phyloP scores from a whole-genome alignment of 2,113 vertebrate species.

The Tichodroma muraria region DNA sequence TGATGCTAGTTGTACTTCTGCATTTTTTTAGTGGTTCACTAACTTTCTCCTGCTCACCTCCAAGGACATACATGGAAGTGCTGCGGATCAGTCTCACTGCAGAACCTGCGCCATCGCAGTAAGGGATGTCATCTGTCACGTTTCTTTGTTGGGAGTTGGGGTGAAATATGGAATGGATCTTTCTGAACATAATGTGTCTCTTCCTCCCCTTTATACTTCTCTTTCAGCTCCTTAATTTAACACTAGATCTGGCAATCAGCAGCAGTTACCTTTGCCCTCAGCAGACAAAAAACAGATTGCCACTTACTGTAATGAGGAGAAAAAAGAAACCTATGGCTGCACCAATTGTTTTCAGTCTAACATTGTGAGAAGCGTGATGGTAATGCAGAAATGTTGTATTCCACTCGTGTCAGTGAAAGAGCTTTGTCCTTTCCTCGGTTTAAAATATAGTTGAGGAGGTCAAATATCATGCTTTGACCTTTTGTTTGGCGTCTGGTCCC shows the following conservation, averaged over 20 bases:
- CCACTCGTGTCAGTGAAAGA: neutral
- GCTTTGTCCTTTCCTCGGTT: neutral
- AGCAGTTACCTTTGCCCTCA: neutral
- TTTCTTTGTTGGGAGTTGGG: conserved; percentile 67
- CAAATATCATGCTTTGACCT: neutral
- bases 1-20: conserved; percentile 81
- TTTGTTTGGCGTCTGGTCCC: neutral
- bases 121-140: conserved; percentile 49
- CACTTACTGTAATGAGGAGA: neutral
- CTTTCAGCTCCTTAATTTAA: conserved; percentile 10
- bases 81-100: conserved; percentile 85
- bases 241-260: neutral
- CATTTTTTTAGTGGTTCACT: conserved; percentile 81
- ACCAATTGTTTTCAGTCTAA: neutral
- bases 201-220: conserved; percentile 48
- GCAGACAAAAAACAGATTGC: neutral
- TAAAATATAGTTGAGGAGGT: neutral
- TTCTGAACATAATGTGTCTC: conserved; percentile 71
- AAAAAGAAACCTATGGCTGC: neutral
- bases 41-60: conserved; percentile 67
- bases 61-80: conserved; percentile 88
- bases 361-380: neutral
- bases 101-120: conserved; percentile 70
- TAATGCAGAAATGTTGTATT: accelerated
- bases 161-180: conserved; percentile 81